Evolutionary conservation across 2,888 invertebrate species (phyloP), one percentile per base, ranked within the genome.

Genomic region (Mythimna lalbum): DNA sequence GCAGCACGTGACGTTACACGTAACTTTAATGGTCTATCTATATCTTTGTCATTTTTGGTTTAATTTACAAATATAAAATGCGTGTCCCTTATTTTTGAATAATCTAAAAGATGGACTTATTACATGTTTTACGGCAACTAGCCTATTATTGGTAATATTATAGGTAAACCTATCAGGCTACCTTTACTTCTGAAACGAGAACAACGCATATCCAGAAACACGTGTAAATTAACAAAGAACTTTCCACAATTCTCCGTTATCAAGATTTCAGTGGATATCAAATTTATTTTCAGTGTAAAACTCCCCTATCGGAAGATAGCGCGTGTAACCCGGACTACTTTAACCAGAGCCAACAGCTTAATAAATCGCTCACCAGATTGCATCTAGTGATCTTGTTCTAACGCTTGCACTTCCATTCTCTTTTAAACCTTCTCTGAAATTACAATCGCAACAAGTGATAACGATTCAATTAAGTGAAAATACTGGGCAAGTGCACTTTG

Each of bases 341-440:
- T 80, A 86, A 87, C 81, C 78, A 71, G 69, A 85, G 84, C 83
- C 82, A 84, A 84, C 86, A 86, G 86, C 85, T 84, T 80, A 87
- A 89, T 90, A 90, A 90, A 90, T 90, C 88, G 81, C 76, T 64
- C 71, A 68, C 66, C 66, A 74, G 82, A 87, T 75, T 79, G 67
- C 61, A 76, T 90, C 90, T 49, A 19, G 9, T 57, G 49, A 73
- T 77, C 75, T 88, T 70, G 53, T 76, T 81, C 77, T 74, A 79
- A 83, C 73, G 83, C 82, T 67, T 81, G 68, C 70, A 81, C 84
- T 85, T 78, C 78, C 69, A 84, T 89, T 69, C 87, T 86, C 85
- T 88, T 89, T 86, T 82, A 84, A 90, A 85, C 76, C 84, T 83
- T 68, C 68, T 69, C 64, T 77, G 73, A 69, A 63, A 68, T 77